These are phyloP conservation scores for Drosophila rufa DNA, from an alignment of 1,140 invertebrate genomes.

Conservation along the genomic window DNA sequence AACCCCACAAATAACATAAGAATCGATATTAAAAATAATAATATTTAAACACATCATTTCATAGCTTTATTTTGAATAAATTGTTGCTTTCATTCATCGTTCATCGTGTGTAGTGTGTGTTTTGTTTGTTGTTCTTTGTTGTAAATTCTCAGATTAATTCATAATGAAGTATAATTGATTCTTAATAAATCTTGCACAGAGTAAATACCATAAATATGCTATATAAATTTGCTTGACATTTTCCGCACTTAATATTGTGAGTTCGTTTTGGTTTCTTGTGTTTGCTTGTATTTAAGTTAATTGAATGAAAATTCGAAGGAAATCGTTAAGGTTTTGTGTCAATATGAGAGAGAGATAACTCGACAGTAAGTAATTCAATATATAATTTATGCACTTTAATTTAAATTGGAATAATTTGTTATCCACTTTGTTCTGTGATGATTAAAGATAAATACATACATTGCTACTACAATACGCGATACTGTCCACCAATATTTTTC, in stretches of 20 bases:
- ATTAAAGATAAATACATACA: constrained; percentile 72
- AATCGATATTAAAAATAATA: background rate
- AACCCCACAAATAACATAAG: background rate
- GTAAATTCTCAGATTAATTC: constrained; percentile 77
- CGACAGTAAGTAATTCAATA: constrained; percentile 74
- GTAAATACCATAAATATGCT: constrained; percentile 75
- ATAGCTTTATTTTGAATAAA: constrained; percentile 81
- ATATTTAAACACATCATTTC: constrained; percentile 78
- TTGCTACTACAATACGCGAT: constrained; percentile 76
- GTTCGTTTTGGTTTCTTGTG: constrained; percentile 37
- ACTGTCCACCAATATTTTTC: constrained; percentile 75
- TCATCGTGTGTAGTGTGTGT: constrained; percentile 57
- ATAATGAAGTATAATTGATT: constrained; percentile 80
- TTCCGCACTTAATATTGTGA: constrained; percentile 48
- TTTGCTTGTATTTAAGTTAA: constrained; percentile 55
- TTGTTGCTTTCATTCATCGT: constrained; percentile 63
- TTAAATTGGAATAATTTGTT: constrained; percentile 66
- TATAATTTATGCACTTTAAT: constrained; percentile 74
- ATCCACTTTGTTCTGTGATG: constrained; percentile 54
- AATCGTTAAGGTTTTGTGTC: constrained; percentile 53
- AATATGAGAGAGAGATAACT: constrained; percentile 64
- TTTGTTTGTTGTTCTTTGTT: constrained; percentile 31
- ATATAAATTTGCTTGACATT: constrained; percentile 69
- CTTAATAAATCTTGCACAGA: constrained; percentile 80
- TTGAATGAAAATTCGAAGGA: constrained; percentile 72